Percentiles rank a stretch among this genome's conserved stretches.
Conservation (phyloP, 2,888 invertebrate genomes). For the Rhagonycha lutea region DNA sequence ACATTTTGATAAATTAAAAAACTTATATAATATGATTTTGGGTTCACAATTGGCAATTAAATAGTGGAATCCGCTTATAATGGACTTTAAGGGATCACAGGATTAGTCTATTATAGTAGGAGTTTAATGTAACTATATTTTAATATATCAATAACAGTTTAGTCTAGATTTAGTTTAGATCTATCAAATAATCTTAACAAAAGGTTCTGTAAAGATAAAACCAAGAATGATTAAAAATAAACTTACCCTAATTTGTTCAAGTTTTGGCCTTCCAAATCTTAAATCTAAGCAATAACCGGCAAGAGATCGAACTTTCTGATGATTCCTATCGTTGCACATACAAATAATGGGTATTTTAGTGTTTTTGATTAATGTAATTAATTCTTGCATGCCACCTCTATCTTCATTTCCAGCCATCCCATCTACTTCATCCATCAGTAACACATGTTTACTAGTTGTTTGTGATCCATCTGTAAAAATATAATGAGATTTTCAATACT, state of each 20-base stretch:
- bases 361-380: slow-evolving; percentile 88
- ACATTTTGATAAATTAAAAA: too few species aligned
- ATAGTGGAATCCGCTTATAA: too few species aligned
- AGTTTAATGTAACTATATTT: too few species aligned
- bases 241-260: slow-evolving; percentile 88
- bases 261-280: slow-evolving; percentile 79
- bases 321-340: slow-evolving; percentile 97
- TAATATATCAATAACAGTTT: too few species aligned
- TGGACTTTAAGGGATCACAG: too few species aligned
- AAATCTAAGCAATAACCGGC: slow-evolving; percentile 95
- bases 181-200: too few species aligned
- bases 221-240: neutral
- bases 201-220: too few species aligned
- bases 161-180: too few species aligned
- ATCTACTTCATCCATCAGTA: slow-evolving; percentile 99
- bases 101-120: too few species aligned
- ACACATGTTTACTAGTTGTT: slow-evolving; percentile 75
- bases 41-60: too few species aligned
- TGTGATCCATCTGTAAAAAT: slow-evolving; percentile 42
- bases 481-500: neutral
- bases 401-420: slow-evolving; percentile 99
- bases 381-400: slow-evolving; percentile 93
- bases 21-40: too few species aligned
- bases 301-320: slow-evolving; percentile 90
- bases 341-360: slow-evolving; percentile 89